These are phyloP conservation scores for Limnephilus auricula DNA, from an alignment of 2,888 invertebrate species.

Conservation along the genomic window DNA sequence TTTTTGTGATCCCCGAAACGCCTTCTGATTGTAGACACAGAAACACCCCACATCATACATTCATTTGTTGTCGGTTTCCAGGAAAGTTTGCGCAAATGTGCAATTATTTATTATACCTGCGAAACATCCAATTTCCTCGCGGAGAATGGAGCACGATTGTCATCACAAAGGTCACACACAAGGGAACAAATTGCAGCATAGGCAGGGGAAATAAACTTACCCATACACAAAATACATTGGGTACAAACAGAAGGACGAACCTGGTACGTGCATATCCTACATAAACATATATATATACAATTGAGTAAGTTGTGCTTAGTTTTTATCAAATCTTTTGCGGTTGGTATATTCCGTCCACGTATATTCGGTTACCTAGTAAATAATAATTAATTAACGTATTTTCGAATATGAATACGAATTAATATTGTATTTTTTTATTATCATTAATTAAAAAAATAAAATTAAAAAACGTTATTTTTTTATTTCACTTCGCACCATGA, in stretches of 20 bases:
- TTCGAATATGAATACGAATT: no score
- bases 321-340: background rate
- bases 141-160: constrained; percentile 15
- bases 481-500: no score
- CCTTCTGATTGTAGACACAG: constrained; percentile 5
- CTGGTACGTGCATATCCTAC: background rate
- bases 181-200: background rate
- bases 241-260: background rate
- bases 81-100: constrained; percentile 35
- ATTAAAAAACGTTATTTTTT: no score
- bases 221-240: background rate
- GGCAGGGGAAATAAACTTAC: background rate
- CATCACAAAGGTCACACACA: constrained; percentile 29
- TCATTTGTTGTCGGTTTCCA: constrained; percentile 11
- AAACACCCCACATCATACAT: background rate
- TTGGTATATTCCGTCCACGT: background rate
- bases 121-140: constrained; percentile 37
- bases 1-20: constrained; percentile 4
- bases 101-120: constrained; percentile 42
- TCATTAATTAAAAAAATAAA: no score
- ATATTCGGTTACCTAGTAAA: background rate
- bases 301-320: background rate
- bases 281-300: background rate
- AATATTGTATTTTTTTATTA: no score
- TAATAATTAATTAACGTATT: background rate